Base-by-base conservation (phyloP, 2,888 invertebrate genomes). In the Drosophila helvetica region DNA sequence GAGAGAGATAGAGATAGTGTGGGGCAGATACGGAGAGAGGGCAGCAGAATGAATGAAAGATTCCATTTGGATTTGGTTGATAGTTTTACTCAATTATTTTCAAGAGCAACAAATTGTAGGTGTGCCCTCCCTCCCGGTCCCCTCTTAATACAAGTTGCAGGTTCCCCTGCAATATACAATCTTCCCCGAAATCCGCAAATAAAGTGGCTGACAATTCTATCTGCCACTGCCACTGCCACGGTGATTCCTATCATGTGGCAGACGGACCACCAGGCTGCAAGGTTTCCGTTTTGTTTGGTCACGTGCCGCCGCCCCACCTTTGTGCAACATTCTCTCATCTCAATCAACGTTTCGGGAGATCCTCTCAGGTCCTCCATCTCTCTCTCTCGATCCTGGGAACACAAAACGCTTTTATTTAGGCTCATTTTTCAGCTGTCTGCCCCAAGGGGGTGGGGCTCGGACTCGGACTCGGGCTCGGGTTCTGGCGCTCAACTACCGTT, bases 361-460 rank as follows among this genome's bases (percentile, higher is more conserved):
- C 38, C 38, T n/a, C 6, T 1, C 1, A 33, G 12, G 15, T 33
- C 12, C 22, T 42, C 38, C 45, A 25, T 38, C 57, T 7, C 25
- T 25, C 33, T 42, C 12, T 25, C 52, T 18, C 54, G 48, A 38
- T 42, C 60, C 51, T 46, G 55, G 15, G 27, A 33, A 27, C 10
- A n/a, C 22, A 22, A 27, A 55, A 56, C 47, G 47, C 57, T 30
- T 67, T 74, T 66, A 55, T 66, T 75, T 53, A 51, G 72, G 70
- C 70, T 70, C 63, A 85, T 85, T 82, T 82, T 79, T 82, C 82
- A 78, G 68, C 61, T 75, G 66, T 58, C 58, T 59, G 54, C 50
- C 71, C 64, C n/a, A 33, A 18, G 18, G 70, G 33, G 68, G 53
- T 53, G 18, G 43, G 63, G 54, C 43, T 43, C 42, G 64, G 61